Percentiles rank a stretch among this genome's conserved stretches.
These are phyloP conservation scores for Menura novaehollandiae DNA, from an alignment of 2,113 vertebrate species.

Conservation along the genomic window DNA sequence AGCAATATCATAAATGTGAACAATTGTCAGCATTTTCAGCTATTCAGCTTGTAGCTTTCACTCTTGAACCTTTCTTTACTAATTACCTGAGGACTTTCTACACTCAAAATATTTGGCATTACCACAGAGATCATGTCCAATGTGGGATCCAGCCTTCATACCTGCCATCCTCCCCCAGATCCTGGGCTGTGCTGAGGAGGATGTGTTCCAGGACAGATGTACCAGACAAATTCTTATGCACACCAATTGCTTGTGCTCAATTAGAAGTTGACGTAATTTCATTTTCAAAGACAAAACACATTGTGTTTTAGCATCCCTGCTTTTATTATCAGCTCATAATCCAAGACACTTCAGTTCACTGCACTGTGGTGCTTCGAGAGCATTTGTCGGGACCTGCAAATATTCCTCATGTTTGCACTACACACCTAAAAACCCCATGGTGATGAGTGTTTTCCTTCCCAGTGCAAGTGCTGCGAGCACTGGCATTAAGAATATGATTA, in stretches of 20 bases:
- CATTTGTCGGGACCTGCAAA: not conserved
- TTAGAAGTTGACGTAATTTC: not conserved
- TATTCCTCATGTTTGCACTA: not conserved
- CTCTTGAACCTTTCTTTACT: not conserved
- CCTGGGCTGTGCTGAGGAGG: not conserved
- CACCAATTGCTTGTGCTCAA: not conserved
- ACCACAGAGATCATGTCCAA: accelerated
- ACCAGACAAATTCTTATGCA: not conserved
- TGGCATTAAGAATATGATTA: not conserved
- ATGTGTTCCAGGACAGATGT: accelerated
- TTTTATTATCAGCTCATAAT: not conserved
- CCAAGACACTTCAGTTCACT: not conserved
- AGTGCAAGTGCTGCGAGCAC: not conserved
- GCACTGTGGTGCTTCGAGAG: not conserved
- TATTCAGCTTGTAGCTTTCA: not conserved
- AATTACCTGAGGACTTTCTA: not conserved
- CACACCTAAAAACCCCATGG: not conserved
- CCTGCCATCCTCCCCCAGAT: not conserved
- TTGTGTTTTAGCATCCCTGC: not conserved
- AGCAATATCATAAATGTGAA: not conserved
- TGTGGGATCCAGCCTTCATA: not conserved
- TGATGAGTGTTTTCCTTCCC: not conserved
- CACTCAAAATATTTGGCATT: not conserved
- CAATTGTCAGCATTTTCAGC: not conserved
- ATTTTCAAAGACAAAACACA: not conserved